Evolutionary conservation across 2,888 invertebrate species (phyloP).

Genomic region (Dascillus cervinus): DNA sequence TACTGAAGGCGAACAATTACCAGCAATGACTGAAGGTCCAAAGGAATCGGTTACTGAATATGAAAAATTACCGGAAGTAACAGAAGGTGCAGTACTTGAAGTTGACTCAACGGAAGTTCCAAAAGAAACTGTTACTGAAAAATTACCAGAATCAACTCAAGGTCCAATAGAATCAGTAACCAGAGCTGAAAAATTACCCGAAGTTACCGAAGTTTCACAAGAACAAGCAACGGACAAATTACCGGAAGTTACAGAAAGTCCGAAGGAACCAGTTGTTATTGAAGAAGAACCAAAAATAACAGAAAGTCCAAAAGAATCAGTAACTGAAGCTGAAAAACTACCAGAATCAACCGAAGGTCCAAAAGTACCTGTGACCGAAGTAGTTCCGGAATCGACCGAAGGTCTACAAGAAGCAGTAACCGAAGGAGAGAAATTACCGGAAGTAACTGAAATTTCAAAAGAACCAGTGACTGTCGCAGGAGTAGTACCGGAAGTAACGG

Average conservation of each 20-base stretch:
- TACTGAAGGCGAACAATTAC: conserved; percentile 3
- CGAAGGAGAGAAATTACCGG: too few species aligned
- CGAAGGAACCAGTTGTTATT: conserved; percentile 3
- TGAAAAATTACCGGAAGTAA: conserved; percentile 7
- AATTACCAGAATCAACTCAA: conserved; percentile 10
- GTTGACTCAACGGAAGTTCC: conserved; percentile 3
- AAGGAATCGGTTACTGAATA: conserved; percentile 4
- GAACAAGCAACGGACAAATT: too few species aligned
- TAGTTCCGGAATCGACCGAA: conserved; percentile 1
- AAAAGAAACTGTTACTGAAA: conserved; percentile 7
- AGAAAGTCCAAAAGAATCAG: too few species aligned
- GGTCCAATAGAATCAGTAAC: not conserved
- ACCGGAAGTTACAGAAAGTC: not conserved
- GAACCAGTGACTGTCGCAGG: too few species aligned
- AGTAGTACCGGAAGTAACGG: conserved; percentile 2
- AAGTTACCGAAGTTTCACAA: too few species aligned
- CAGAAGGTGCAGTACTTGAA: conserved; percentile 6
- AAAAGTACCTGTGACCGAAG: conserved; percentile 4
- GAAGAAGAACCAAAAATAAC: conserved; percentile 1
- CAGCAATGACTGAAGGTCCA: conserved; percentile 5
- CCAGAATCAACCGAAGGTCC: too few species aligned
- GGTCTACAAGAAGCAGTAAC: conserved; percentile 1
- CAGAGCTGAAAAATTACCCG: too few species aligned
- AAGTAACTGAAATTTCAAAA: too few species aligned
- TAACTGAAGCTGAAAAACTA: too few species aligned